A percentile compares a stretch with the other conserved stretches of the same genome.
These are phyloP conservation scores for Sparus aurata DNA, from an alignment of 2,797 vertebrate genomes.

Conservation along the genomic window DNA sequence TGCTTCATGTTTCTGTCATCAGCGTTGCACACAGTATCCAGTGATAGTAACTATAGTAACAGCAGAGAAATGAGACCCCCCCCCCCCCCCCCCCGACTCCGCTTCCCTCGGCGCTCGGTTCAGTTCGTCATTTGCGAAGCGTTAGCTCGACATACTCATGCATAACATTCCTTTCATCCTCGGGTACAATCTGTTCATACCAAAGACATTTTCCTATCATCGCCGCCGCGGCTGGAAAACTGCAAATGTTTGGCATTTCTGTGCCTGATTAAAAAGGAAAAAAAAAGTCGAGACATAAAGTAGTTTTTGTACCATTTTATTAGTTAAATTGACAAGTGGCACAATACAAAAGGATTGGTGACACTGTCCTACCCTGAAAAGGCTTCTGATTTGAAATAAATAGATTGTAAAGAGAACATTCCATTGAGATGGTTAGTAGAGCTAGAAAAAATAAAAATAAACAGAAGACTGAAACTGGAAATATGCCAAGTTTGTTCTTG, in stretches of 20 bases:
- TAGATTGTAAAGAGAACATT: conserved; percentile 61
- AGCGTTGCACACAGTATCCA: no score
- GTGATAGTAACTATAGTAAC: no score
- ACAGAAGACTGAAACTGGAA: conserved; percentile 9
- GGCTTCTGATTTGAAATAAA: conserved; percentile 75
- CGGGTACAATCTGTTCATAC: no score
- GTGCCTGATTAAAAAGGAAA: not conserved
- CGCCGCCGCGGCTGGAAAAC: no score
- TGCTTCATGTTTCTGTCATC: no score
- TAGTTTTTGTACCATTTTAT: conserved; percentile 71
- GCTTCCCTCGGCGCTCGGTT: no score
- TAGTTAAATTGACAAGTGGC: conserved; percentile 61
- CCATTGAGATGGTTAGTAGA: conserved; percentile 69
- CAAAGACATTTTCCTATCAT: no score
- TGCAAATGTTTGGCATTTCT: not conserved
- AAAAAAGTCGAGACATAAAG: conserved; percentile 6
- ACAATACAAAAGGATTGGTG: conserved; percentile 57
- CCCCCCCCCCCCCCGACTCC: no score
- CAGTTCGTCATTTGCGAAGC: no score
- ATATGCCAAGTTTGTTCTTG: conserved; percentile 14
- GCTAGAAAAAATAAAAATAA: conserved; percentile 36
- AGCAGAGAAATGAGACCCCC: no score
- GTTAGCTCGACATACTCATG: no score
- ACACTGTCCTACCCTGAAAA: conserved; percentile 65
- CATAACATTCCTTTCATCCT: no score